Percentiles rank a stretch among this genome's conserved stretches.
Conservation (phyloP, 1,140 invertebrate genomes). For the Stenopsyche tienmushanensis region DNA sequence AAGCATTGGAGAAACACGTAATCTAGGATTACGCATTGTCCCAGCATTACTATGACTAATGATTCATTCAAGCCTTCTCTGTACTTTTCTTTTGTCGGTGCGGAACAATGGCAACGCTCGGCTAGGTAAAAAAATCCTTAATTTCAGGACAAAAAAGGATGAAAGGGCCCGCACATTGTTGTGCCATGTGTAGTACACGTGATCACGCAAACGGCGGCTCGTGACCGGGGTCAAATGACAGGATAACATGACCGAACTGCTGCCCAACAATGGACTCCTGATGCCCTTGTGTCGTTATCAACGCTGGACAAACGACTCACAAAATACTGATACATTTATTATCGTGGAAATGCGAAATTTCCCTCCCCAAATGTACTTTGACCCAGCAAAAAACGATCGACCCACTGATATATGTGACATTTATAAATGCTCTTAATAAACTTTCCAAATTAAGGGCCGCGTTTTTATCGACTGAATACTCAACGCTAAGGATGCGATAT, state of each 20-base stretch:
- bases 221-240: constrained; percentile 15
- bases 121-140: constrained; percentile 11
- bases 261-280: constrained; percentile 5
- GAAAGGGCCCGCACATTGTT: constrained; percentile 4
- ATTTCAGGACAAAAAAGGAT: constrained; percentile 17
- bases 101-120: constrained; percentile 7
- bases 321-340: too few relatives aligned
- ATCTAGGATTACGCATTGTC: constrained; percentile 4
- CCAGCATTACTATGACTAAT: constrained; percentile 25
- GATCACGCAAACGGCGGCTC: constrained; percentile 22
- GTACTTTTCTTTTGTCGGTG: constrained; percentile 15
- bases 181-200: constrained; percentile 9
- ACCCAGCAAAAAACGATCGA: too few relatives aligned
- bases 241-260: constrained; percentile 10
- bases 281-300: too few relatives aligned
- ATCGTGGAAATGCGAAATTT: too few relatives aligned
- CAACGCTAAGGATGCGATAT: too few relatives aligned
- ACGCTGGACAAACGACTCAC: too few relatives aligned
- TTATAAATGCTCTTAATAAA: too few relatives aligned
- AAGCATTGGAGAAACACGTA: too few relatives aligned
- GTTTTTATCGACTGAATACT: too few relatives aligned
- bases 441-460: too few relatives aligned
- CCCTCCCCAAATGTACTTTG: too few relatives aligned
- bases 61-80: constrained; percentile 15
- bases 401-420: too few relatives aligned